Base-by-base conservation (phyloP, 2,888 invertebrate genomes). In the Noctua pronuba region DNA sequence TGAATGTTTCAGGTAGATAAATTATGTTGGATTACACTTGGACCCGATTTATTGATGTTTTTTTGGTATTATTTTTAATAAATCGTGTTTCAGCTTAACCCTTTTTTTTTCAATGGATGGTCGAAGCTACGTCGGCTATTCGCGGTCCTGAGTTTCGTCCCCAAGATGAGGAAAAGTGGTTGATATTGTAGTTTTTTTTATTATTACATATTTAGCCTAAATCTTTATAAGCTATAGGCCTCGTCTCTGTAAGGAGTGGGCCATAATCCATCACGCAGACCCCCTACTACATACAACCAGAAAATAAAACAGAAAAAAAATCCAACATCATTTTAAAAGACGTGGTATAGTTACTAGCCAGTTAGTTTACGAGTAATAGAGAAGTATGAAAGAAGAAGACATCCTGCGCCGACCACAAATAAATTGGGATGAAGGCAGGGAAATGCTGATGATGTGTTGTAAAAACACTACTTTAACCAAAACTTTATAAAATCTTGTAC, bases 131-230 rank as follows among this genome's bases (percentile, higher is more conserved):
- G 44, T 44, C 44, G 13, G 13, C 44, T 18, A 35, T 65, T 44
- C 7, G 0, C 13, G 8, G 5, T 35, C 13, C 8, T 16, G 0
- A 38, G 1, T 24, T 7, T 52, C 1, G 0, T 38, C 18, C 21
- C 0, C 0, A 24, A 38, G 21, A 38, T 38, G n/a, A 13, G 8
- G 1, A n/a, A 66, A 35, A 31, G 10, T 4, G 2, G 6, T 7
- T 18, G 8, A 13, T 35, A 6, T 21, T 18, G 21, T 21, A 13
- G n/a, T 41, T n/a, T 8, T 41, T 41, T 38, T 52, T n/a, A 11
- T 21, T n/a, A 4, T 28, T 21, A 21, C 21, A 21, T 49, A 49
- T 13, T 49, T 0, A 49, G 4, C 7, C 49, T 0, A 49, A 21
- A 1, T 24, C 24, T 49, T 5, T 55, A 24, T 52, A 8, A 10